These are phyloP conservation scores for Rhingia rostrata DNA, from an alignment of 2,888 invertebrate genomes.

Conservation along the genomic window DNA sequence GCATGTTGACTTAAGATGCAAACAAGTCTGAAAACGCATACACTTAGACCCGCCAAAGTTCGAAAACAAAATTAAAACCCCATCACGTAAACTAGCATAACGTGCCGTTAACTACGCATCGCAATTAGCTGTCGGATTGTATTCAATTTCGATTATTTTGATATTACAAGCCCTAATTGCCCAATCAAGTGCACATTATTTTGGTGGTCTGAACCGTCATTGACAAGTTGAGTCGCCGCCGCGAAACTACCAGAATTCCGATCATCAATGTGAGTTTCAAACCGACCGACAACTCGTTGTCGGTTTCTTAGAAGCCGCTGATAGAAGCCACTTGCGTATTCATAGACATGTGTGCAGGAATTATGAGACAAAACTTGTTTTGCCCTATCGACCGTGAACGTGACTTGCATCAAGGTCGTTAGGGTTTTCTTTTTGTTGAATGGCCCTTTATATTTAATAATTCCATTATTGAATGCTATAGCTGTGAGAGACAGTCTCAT, in stretches of 20 bases:
- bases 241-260: constrained; percentile 10
- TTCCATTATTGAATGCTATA: neutral
- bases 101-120: constrained; percentile 35
- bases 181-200: constrained; percentile 16
- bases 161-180: constrained; percentile 58
- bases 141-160: constrained; percentile 50
- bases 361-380: constrained; percentile 53
- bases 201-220: constrained; percentile 28
- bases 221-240: constrained; percentile 16
- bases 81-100: constrained; percentile 10
- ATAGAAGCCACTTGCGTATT: constrained; percentile 35
- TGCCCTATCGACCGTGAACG: constrained; percentile 59
- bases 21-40: no score
- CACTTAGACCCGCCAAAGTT: neutral
- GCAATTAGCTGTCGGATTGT: constrained; percentile 39
- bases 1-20: no score
- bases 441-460: constrained; percentile 21
- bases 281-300: neutral
- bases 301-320: constrained; percentile 15
- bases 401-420: constrained; percentile 68
- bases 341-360: constrained; percentile 35
- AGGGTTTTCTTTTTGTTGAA: constrained; percentile 18
- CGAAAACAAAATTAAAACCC: constrained; percentile 12
- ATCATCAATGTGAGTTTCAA: constrained; percentile 4
- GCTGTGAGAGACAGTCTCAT: neutral